Percentiles rank a stretch among this genome's conserved stretches.
These are phyloP conservation scores for Smithornis capensis DNA, from an alignment of 2,113 vertebrate genomes.

Conservation along the genomic window DNA sequence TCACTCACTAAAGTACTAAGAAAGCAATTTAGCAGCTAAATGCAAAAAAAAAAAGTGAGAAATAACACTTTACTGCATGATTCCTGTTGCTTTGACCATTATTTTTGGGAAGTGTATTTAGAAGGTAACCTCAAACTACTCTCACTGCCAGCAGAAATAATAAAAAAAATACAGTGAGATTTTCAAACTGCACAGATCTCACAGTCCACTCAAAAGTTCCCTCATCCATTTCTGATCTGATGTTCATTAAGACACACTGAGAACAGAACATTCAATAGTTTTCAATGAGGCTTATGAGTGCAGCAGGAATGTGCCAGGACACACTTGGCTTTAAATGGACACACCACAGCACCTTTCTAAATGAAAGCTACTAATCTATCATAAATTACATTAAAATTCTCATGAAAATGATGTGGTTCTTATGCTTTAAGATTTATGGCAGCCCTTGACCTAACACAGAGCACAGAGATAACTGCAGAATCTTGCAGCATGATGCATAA, in stretches of 20 bases:
- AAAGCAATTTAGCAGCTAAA: not conserved
- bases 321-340: not conserved
- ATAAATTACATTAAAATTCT: not conserved
- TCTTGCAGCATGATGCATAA: not conserved
- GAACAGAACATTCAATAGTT: not conserved
- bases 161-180: not conserved
- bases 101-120: not conserved
- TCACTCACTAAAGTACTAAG: not conserved
- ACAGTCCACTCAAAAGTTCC: not conserved
- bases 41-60: not conserved
- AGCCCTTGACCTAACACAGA: not conserved
- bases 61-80: not conserved
- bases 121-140: not conserved
- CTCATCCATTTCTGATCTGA: not conserved
- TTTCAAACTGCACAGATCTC: not conserved
- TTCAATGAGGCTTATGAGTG: not conserved
- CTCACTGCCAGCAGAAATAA: not conserved
- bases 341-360: not conserved
- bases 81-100: not conserved
- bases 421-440: not conserved
- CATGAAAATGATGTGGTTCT: not conserved
- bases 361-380: not conserved
- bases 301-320: not conserved
- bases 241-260: not conserved
- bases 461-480: not conserved